A percentile compares a stretch with the other conserved stretches of the same genome.
phyloP scores from a whole-genome alignment of 2,888 invertebrate species.

The Pecten maximus region DNA sequence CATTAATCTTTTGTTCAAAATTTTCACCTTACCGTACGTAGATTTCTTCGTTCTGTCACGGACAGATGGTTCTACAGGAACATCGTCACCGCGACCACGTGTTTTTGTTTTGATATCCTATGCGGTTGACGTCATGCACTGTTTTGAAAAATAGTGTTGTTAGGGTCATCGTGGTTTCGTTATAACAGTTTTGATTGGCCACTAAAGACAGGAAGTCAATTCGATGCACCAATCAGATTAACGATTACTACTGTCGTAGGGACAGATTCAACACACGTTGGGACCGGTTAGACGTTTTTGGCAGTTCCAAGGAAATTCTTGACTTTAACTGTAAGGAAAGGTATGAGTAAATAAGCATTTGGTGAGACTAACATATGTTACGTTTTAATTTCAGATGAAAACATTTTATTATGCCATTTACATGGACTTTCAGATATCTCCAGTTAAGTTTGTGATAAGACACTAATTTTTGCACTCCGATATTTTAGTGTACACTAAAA shows the following conservation, averaged over 20 bases:
- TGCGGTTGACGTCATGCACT: background rate
- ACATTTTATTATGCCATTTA: too few species aligned
- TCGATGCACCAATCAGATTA: background rate
- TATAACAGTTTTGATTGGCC: background rate
- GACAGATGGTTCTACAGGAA: too few species aligned
- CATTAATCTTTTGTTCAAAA: too few species aligned
- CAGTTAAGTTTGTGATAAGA: too few species aligned
- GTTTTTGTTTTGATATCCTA: background rate
- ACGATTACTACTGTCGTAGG: background rate
- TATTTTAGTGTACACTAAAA: too few species aligned
- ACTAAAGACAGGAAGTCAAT: background rate
- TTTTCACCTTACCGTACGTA: too few species aligned
- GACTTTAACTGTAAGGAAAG: background rate
- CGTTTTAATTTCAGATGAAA: too few species aligned
- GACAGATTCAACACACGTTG: slow-evolving; percentile 4
- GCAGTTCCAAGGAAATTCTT: background rate
- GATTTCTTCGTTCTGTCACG: too few species aligned
- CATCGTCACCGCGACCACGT: too few species aligned
- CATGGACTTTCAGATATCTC: too few species aligned
- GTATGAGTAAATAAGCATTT: background rate
- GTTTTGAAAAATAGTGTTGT: slow-evolving; percentile 33
- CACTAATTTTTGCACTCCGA: too few species aligned
- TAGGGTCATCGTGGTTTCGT: background rate
- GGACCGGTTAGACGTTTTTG: background rate
- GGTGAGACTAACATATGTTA: too few species aligned